phyloP scores from a whole-genome alignment of 2,888 invertebrate genomes.

The Morpho helenor region DNA sequence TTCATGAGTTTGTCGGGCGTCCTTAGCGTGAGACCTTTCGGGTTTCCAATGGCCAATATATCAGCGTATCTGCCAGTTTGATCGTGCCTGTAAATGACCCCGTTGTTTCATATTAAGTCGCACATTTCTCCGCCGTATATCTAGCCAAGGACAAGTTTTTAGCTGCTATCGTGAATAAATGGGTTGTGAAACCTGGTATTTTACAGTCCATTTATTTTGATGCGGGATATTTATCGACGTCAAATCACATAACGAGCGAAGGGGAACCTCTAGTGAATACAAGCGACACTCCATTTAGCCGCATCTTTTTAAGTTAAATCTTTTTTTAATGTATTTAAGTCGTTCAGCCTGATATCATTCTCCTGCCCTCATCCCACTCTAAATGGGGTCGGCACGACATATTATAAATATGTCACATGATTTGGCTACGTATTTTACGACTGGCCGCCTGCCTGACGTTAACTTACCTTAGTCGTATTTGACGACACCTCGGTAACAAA shows the following conservation, averaged over 20 bases:
- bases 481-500: too few species aligned
- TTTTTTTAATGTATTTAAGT: too few species aligned
- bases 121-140: conserved; percentile 13
- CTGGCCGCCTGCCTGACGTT: too few species aligned
- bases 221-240: conserved; percentile 1
- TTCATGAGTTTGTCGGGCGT: conserved; percentile 13
- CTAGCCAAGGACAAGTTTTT: conserved; percentile 23
- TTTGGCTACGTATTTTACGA: too few species aligned
- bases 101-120: conserved; percentile 15
- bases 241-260: not conserved
- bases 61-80: conserved; percentile 20
- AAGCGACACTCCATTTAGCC: not conserved
- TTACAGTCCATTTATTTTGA: conserved; percentile 3
- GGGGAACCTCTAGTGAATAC: not conserved
- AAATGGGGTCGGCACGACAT: too few species aligned
- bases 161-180: not conserved
- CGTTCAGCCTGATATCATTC: too few species aligned
- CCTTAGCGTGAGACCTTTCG: conserved; percentile 25
- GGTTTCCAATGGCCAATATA: conserved; percentile 18
- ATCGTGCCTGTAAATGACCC: conserved; percentile 23
- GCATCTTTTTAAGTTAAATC: too few species aligned
- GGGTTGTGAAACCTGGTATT: conserved; percentile 6
- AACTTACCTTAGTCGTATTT: too few species aligned
- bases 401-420: too few species aligned
- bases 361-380: too few species aligned